Percentiles rank a stretch among this genome's conserved stretches.
Evolutionary conservation across 2,888 invertebrate species (phyloP).

Genomic region (Morpho deidamia): DNA sequence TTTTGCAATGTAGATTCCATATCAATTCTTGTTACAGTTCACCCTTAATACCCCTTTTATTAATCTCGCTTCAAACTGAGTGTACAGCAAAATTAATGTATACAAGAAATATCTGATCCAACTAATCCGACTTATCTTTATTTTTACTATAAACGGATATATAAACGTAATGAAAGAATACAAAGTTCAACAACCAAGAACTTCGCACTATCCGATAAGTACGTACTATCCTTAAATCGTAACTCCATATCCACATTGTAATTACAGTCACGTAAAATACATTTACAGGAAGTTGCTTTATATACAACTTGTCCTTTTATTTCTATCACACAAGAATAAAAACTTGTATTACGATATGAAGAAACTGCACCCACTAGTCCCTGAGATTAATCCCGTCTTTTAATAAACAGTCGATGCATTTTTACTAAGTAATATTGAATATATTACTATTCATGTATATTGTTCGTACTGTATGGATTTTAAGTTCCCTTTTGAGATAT

Average conservation of each 20-base stretch:
- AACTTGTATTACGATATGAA: constrained; percentile 47
- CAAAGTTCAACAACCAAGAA: too few relatives aligned
- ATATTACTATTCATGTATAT: too few relatives aligned
- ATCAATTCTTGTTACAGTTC: constrained; percentile 56
- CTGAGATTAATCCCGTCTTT: constrained; percentile 47
- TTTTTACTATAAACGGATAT: too few relatives aligned
- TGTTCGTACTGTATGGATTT: constrained; percentile 53
- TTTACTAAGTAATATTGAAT: constrained; percentile 34
- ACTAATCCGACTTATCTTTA: constrained; percentile 46
- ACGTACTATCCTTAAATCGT: constrained; percentile 19
- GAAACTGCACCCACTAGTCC: constrained; percentile 64
- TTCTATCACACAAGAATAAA: constrained; percentile 36
- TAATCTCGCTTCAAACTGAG: too few relatives aligned
- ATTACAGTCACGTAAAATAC: constrained; percentile 33
- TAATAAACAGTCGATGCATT: constrained; percentile 49
- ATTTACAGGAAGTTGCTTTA: constrained; percentile 20
- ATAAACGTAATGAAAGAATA: too few relatives aligned
- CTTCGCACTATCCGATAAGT: too few relatives aligned
- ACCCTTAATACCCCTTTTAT: too few relatives aligned
- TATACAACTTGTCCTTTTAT: constrained; percentile 23
- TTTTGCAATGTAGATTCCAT: constrained; percentile 65
- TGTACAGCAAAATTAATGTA: too few relatives aligned
- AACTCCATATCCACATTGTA: constrained; percentile 37
- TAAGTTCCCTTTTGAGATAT: constrained; percentile 69
- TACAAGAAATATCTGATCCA: constrained; percentile 17